phyloP scores from a whole-genome alignment of 2,888 invertebrate species.

The Pachliopta kotzebuea region DNA sequence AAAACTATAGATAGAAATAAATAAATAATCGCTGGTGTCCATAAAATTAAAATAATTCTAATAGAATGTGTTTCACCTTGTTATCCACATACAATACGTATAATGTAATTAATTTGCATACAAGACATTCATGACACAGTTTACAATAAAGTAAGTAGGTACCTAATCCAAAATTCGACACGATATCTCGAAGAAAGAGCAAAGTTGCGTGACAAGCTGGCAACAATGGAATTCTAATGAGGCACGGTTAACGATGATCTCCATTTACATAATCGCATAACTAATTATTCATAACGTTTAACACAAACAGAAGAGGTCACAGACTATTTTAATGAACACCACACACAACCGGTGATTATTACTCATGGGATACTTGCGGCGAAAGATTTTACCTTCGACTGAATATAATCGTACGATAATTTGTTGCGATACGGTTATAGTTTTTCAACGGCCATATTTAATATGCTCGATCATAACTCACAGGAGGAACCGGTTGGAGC shows the following conservation, averaged over 20 bases:
- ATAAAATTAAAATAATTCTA: no score
- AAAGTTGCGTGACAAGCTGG: constrained; percentile 52
- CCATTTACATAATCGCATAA: constrained; percentile 72
- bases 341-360: constrained; percentile 46
- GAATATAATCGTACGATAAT: constrained; percentile 50
- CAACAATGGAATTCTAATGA: constrained; percentile 75
- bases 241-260: constrained; percentile 62
- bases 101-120: constrained; percentile 11
- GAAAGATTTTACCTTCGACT: constrained; percentile 45
- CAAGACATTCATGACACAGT: constrained; percentile 28
- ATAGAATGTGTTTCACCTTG: no score
- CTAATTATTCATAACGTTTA: constrained; percentile 67
- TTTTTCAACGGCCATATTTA: constrained; percentile 32
- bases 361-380: constrained; percentile 44
- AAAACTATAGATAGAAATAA: no score
- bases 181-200: constrained; percentile 56
- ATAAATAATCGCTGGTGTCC: no score
- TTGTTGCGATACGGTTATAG: constrained; percentile 42
- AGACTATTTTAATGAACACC: constrained; percentile 37
- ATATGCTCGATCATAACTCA: constrained; percentile 26
- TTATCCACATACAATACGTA: neutral
- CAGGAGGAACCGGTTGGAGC: constrained; percentile 42
- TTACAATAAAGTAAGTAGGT: constrained; percentile 35
- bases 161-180: constrained; percentile 50
- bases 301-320: constrained; percentile 52